Evolutionary conservation across 1,140 invertebrate genomes (phyloP), one percentile per base, ranked within the genome.

Genomic region (Dolichoris vasculosae): DNA sequence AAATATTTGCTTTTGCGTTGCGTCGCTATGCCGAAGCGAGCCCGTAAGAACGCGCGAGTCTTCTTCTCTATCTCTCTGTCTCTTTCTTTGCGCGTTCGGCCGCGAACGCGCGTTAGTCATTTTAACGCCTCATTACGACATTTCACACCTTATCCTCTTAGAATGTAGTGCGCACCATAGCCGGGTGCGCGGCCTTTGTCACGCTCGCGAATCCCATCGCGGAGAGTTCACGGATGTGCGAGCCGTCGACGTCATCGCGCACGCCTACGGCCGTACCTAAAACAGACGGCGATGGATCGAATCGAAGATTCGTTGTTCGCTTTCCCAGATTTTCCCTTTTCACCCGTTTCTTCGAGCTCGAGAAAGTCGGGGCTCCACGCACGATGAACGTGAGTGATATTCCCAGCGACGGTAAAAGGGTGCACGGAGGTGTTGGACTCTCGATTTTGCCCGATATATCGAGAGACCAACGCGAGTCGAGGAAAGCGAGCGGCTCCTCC

Each of bases 71-170:
- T n/a, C n/a, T n/a, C 71, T 46, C 23, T 46, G 23, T 46, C 43
- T 48, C 43, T 1, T 30, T 76, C 40, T 48, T 43, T 38, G 3
- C 67, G 6, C 46, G 30, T 1, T 17, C 30, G 35, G 30, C 13
- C 67, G 76, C 59, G 30, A 38, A 59, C 86, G 69, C 82, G 80
- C 38, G 86, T 91, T 89, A 88, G 87, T 88, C 86, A 86, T 87
- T 87, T 91, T 91, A 90, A 89, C 90, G 88, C 88, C 84, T 91
- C 88, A 87, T 91, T 90, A 90, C 89, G 88, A 90, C 86, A 90
- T 90, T 91, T 90, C 89, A 86, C 90, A 91, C 90, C 88, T 59
- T 79, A 20, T 64, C 20, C 38, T 20, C 38, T 40, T 32, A 69
- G 55, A 81, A 63, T 48, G 79, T 67, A 32, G 30, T 59, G 35